phyloP scores from a whole-genome alignment of 2,888 invertebrate species.

The Caenorhabditis sp. region DNA sequence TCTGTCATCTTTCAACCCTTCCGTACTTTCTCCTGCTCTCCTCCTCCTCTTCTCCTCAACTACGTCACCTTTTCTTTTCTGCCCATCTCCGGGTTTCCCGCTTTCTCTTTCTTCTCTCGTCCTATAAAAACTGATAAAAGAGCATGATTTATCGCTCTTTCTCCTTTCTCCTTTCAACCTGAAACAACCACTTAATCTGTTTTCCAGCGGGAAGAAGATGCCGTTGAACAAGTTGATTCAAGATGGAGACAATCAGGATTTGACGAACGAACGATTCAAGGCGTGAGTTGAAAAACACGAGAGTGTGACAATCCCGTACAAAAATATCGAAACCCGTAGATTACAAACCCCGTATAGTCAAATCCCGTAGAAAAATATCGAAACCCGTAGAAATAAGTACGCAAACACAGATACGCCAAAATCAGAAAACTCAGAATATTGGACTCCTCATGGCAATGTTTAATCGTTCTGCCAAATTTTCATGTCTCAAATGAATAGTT shows the following conservation, averaged over 20 bases:
- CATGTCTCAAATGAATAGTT: too few relatives aligned
- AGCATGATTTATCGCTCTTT: conserved; percentile 46
- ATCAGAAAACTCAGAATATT: too few relatives aligned
- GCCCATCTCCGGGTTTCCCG: conserved; percentile 38
- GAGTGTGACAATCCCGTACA: too few relatives aligned
- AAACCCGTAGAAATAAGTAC: too few relatives aligned
- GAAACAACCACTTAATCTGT: conserved; percentile 1
- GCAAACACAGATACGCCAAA: too few relatives aligned
- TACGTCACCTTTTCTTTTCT: conserved; percentile 37
- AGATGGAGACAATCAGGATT: conserved; percentile 68
- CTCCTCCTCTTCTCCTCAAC: background rate
- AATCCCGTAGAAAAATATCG: too few relatives aligned
- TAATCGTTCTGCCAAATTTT: too few relatives aligned
- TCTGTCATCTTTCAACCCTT: background rate
- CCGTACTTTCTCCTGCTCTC: background rate
- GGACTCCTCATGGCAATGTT: too few relatives aligned
- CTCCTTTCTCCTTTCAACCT: background rate
- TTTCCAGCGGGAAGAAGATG: conserved; percentile 9
- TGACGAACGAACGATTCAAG: conserved; percentile 66
- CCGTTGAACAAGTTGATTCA: conserved; percentile 63
- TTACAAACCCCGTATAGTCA: too few relatives aligned
- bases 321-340: too few relatives aligned
- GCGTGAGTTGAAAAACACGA: conserved; percentile 27
- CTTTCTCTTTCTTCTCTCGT: conserved; percentile 19
- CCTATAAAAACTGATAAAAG: conserved; percentile 48